Evolutionary conservation across 2,888 invertebrate genomes (phyloP).

Genomic region (Leucania comma): DNA sequence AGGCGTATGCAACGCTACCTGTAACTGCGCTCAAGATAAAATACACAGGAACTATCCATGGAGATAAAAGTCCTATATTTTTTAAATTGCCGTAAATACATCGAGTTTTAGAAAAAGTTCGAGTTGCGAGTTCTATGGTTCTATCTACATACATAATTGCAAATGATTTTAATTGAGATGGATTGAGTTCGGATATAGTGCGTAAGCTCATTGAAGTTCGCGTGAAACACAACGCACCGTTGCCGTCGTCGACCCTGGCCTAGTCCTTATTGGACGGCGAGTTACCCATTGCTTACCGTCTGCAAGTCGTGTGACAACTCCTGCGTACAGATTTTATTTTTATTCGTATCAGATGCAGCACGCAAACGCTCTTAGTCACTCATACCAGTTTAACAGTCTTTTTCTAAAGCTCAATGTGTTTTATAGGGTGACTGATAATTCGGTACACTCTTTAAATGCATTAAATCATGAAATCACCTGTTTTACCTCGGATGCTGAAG

Average conservation of each 20-base stretch:
- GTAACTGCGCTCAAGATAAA: slow-evolving; percentile 91
- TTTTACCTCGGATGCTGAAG: background rate
- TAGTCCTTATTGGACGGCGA: too few species aligned
- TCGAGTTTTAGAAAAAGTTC: slow-evolving; percentile 18
- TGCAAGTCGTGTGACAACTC: too few species aligned
- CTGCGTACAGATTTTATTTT: too few species aligned
- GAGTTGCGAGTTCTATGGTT: too few species aligned
- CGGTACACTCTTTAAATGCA: background rate
- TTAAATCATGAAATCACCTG: background rate
- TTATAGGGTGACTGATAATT: background rate
- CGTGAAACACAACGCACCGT: too few species aligned
- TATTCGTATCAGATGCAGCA: background rate
- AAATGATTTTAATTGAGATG: too few species aligned
- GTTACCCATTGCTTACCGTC: too few species aligned
- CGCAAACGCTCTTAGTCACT: background rate
- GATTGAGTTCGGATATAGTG: too few species aligned
- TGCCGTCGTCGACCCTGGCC: too few species aligned
- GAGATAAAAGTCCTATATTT: slow-evolving; percentile 44
- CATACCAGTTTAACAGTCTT: background rate
- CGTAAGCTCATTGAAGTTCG: too few species aligned
- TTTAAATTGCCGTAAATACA: background rate
- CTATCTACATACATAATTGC: too few species aligned
- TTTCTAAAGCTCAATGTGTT: background rate
- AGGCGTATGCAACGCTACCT: slow-evolving; percentile 93
- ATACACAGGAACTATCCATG: slow-evolving; percentile 80